A percentile compares a stretch with the other conserved stretches of the same genome.
phyloP scores from a whole-genome alignment of 2,888 invertebrate genomes.

The Epirrita christyi region DNA sequence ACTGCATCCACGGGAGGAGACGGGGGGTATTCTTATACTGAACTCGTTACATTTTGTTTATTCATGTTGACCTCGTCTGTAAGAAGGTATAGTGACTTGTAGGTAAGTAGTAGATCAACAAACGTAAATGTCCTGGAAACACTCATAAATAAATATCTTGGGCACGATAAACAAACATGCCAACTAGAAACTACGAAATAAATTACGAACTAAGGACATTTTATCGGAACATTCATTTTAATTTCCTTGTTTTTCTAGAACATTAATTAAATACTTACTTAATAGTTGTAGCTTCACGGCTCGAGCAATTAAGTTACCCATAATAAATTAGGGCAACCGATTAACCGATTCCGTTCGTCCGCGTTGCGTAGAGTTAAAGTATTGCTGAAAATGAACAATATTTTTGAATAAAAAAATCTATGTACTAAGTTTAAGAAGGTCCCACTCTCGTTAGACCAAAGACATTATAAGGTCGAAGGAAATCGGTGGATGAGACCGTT shows the following conservation, averaged over 20 bases:
- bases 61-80: slow-evolving; percentile 23
- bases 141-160: slow-evolving; percentile 34
- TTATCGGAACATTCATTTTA: slow-evolving; percentile 22
- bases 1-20: too few species aligned
- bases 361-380: slow-evolving; percentile 32
- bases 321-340: slow-evolving; percentile 45
- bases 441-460: too few species aligned
- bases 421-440: too few species aligned
- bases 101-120: slow-evolving; percentile 5
- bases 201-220: slow-evolving; percentile 5
- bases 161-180: slow-evolving; percentile 15
- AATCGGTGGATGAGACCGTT: too few species aligned
- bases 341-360: slow-evolving; percentile 36
- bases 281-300: slow-evolving; percentile 36
- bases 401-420: too few species aligned
- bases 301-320: slow-evolving; percentile 46
- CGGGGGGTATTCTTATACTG: too few species aligned
- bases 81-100: background rate
- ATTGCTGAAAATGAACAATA: slow-evolving; percentile 25
- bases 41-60: slow-evolving; percentile 11
- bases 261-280: slow-evolving; percentile 38
- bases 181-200: slow-evolving; percentile 2
- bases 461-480: too few species aligned
- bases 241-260: slow-evolving; percentile 34
- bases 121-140: slow-evolving; percentile 27